Evolutionary conservation across 2,888 invertebrate genomes (phyloP).

Genomic region (Drosophila trichaetosa): DNA sequence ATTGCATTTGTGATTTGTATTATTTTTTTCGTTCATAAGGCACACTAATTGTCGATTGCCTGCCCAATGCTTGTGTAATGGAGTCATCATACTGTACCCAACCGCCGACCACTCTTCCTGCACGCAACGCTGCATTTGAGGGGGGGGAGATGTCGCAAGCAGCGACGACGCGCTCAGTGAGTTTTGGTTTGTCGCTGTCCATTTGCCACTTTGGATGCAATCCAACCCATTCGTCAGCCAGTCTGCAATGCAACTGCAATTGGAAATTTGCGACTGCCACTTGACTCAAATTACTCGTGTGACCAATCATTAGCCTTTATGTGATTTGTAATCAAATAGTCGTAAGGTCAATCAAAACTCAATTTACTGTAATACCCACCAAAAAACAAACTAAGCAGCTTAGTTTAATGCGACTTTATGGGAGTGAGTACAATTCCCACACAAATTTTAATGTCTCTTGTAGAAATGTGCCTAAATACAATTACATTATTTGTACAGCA

Average conservation of each 20-base stretch:
- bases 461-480: neutral
- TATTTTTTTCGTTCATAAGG: conserved; percentile 22
- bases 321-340: neutral
- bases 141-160: conserved; percentile 45
- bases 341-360: neutral
- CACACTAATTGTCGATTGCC: conserved; percentile 62
- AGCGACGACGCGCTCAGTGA: conserved; percentile 46
- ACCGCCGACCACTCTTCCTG: neutral
- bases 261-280: conserved; percentile 1
- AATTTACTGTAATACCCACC: neutral
- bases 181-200: conserved; percentile 28
- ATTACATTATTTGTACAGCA: neutral
- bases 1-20: conserved; percentile 12
- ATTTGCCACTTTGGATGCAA: conserved; percentile 33
- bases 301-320: conserved; percentile 5
- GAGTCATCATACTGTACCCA: conserved; percentile 35
- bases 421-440: neutral
- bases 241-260: conserved; percentile 25
- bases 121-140: conserved; percentile 62
- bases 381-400: neutral
- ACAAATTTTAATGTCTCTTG: neutral
- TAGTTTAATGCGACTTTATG: neutral
- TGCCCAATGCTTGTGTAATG: conserved; percentile 62
- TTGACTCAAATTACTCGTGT: conserved; percentile 5
- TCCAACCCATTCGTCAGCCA: conserved; percentile 56